phyloP scores from a whole-genome alignment of 2,888 invertebrate genomes.

The Achlya flavicornis region DNA sequence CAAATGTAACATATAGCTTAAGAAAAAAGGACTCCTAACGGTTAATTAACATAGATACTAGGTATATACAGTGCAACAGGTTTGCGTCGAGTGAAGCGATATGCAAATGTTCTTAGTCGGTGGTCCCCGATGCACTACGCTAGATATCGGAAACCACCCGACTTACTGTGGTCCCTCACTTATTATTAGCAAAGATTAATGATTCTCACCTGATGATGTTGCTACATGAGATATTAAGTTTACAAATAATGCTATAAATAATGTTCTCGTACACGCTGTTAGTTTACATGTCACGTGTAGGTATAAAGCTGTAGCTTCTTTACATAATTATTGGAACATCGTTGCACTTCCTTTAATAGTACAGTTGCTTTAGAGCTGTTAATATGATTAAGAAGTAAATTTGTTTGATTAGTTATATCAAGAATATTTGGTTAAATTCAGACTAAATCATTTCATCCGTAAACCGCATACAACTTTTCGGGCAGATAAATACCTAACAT shows the following conservation, averaged over 20 bases:
- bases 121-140: conserved; percentile 60
- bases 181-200: conserved; percentile 21
- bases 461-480: no score
- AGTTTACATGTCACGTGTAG: not conserved
- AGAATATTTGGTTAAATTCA: not conserved
- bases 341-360: not conserved
- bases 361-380: not conserved
- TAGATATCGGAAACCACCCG: conserved; percentile 27
- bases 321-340: not conserved
- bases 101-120: conserved; percentile 68
- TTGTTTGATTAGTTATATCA: not conserved
- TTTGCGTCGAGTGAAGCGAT: conserved; percentile 46
- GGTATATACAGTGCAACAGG: conserved; percentile 50
- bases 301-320: not conserved
- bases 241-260: conserved; percentile 4
- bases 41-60: conserved; percentile 63
- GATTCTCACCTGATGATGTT: conserved; percentile 5
- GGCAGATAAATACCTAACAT: no score
- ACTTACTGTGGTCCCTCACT: conserved; percentile 18
- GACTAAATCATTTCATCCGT: no score
- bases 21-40: conserved; percentile 55
- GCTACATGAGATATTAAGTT: conserved; percentile 6
- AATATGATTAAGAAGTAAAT: not conserved
- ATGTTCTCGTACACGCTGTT: not conserved
- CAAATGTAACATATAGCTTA: conserved; percentile 34